phyloP scores from a whole-genome alignment of 2,113 vertebrate species.

The Naja naja region DNA sequence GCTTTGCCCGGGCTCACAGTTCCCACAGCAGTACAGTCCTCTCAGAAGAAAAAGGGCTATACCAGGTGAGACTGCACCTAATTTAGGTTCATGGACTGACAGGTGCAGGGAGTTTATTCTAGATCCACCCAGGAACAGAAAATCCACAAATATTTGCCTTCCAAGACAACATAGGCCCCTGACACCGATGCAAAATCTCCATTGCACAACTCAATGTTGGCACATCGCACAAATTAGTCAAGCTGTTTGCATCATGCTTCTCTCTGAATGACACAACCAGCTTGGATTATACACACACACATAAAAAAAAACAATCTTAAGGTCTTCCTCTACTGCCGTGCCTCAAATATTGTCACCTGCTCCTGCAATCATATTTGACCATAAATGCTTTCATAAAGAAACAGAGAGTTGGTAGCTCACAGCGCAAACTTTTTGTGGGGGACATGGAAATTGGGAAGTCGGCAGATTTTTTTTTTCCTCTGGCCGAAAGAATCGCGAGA shows the following conservation, averaged over 20 bases:
- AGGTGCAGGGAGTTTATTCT: background rate
- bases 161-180: background rate
- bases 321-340: background rate
- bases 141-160: background rate
- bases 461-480: background rate
- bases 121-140: background rate
- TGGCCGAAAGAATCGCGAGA: background rate
- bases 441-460: background rate
- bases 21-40: background rate
- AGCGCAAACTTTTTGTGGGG: rapidly evolving
- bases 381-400: background rate
- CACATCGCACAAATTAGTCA: background rate
- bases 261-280: background rate
- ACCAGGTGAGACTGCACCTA: background rate
- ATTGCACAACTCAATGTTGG: background rate
- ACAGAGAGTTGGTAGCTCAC: background rate
- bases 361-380: background rate
- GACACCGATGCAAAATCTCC: background rate
- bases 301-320: background rate
- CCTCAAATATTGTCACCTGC: background rate
- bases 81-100: background rate
- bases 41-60: background rate
- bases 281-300: background rate
- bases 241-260: background rate
- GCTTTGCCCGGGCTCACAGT: background rate